Base-by-base conservation (phyloP, 2,888 invertebrate species). In the Cephus spinipes region DNA sequence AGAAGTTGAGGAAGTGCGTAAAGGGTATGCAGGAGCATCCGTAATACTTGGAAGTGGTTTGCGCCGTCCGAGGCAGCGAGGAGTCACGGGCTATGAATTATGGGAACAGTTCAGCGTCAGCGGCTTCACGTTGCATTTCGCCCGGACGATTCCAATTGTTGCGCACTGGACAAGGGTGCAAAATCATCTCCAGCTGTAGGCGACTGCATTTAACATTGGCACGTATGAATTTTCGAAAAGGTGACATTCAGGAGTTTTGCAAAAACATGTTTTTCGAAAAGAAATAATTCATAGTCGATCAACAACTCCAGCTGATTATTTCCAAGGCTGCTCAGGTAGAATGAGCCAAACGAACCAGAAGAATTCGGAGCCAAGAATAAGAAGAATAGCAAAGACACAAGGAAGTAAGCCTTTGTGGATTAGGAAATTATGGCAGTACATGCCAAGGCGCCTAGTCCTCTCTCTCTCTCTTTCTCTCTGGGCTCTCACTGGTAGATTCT, bases 361-460 rank as follows among this genome's bases (percentile, higher is more conserved):
- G 55, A 23, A 23, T 55, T 23, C 2, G 30, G 15, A n/a, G 23
- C 35, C 36, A 32, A 73, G 40, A 71, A 71, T 69, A 30, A 73
- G 73, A 76, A 73, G 33, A 40, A 4, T 15, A 73, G 55, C 12
- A 69, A 36, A 0, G 69, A 11, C 55, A 40, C 69, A 32, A 76
- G 55, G 73, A 35, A 12, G 68, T 4, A 12, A 12, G 11, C 30
- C 23, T 55, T 55, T 9, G 55, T 23, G 55, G 34, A 40, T 36
- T 74, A 31, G n/a, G 68, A 75, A 73, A 71, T 55, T 35, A 40
- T 76, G 33, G 69, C 78, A 31, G 68, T 75, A 31, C 30, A 31
- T 30, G 32, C 76, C 80, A 36, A 34, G 36, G 69, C 40, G 55
- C n/a, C 79, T 74, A 12, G 12, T n/a, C 35, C 69, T 75, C 74